Percentiles rank a stretch among this genome's conserved stretches.
These are phyloP conservation scores for Holothuria scabra DNA, from an alignment of 53 echinoderm and acorn worm genomes.

Conservation along the genomic window DNA sequence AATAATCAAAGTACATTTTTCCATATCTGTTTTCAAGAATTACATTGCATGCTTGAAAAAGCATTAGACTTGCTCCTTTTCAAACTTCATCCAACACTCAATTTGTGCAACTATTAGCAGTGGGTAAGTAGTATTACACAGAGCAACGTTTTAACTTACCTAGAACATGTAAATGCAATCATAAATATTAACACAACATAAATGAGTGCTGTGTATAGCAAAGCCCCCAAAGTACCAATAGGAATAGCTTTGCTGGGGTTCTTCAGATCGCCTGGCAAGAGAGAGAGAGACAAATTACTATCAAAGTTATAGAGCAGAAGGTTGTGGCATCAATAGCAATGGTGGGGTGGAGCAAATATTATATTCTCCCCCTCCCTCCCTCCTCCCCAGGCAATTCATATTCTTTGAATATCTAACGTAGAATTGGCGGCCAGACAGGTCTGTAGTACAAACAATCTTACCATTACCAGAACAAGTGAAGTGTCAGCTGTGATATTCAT, in stretches of 20 bases:
- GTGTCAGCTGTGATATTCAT: no score
- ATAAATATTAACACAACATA: conserved; percentile 80
- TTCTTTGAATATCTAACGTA: no score
- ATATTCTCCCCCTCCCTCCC: no score
- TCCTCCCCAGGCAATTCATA: no score
- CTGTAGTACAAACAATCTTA: no score
- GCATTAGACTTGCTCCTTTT: not conserved
- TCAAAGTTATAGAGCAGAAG: no score
- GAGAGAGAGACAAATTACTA: not conserved
- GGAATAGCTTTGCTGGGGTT: conserved; percentile 89
- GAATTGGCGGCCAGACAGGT: no score
- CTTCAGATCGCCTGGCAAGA: conserved; percentile 79
- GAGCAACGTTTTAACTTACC: conserved; percentile 43
- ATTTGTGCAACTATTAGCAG: not conserved
- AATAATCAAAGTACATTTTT: no score
- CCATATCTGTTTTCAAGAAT: no score
- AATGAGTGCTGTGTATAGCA: conserved; percentile 76
- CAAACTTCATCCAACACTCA: not conserved
- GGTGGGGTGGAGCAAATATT: not conserved
- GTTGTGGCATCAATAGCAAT: no score
- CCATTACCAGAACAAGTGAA: no score
- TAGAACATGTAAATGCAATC: conserved; percentile 78
- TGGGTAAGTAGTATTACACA: not conserved
- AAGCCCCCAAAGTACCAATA: conserved; percentile 79
- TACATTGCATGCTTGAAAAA: no score